Evolutionary conservation across 2,888 invertebrate species (phyloP), one percentile per base, ranked within the genome.

Genomic region (Xanthorhoe spadicearia): DNA sequence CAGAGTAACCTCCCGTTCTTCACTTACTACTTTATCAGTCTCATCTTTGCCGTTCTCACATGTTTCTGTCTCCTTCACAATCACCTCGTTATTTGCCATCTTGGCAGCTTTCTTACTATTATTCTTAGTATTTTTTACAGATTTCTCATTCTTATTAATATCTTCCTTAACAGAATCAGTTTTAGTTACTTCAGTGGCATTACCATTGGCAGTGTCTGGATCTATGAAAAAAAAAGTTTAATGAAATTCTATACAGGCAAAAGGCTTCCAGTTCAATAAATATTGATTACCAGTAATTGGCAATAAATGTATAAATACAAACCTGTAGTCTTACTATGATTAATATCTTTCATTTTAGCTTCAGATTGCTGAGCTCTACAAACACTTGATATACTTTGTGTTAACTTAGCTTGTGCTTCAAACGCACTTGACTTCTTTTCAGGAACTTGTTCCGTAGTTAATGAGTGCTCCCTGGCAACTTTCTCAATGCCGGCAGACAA

Each of bases 1-100:
- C 65, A 77, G 56, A 49, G 64, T 72, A 56, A 73, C 74, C 38
- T 87, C 85, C 70, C 84, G 80, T 73, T 86, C 88, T 82, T 85
- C 77, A 77, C 83, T 85, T 82, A 82, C 86, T 84, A 88, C 81
- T 83, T 88, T 89, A 86, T 92, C 92, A 92, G 92, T 91, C 90
- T 92, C 91, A 85, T 88, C 85, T 86, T 89, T 92, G 80, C 90
- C 90, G 85, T 92, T 92, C 81, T 90, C 90, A 84, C 81, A 82
- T 79, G 87, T 83, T 78, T 89, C 89, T 17, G 74, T 68, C 70
- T 88, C 86, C 76, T 86, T 85, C 38, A 76, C 72, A 74, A 76
- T 79, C 54, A 75, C 72, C 64, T 88, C 87, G 79, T 77, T 85
- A 72, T 76, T 85, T 59, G 84, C 81, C 81, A 85, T 84, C 74